Percentiles rank a stretch among this genome's conserved stretches.
Conservation (phyloP, 1,140 invertebrate species). For the Drosophila bifasciata region DNA sequence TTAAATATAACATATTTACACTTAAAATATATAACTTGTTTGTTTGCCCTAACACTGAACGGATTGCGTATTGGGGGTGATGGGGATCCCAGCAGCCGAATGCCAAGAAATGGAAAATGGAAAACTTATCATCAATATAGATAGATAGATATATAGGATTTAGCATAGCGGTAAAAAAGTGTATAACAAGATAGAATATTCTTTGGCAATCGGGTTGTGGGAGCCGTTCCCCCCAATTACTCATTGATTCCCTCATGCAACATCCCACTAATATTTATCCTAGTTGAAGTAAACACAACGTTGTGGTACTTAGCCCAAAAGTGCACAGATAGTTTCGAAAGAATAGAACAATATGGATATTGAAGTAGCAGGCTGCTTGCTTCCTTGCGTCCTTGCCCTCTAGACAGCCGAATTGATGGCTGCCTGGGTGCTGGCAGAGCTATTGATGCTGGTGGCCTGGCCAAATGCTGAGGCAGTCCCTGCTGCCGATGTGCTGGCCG, state of each 20-base stretch:
- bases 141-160: too few species aligned
- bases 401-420: constrained; percentile 82
- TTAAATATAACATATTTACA: constrained; percentile 75
- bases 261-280: constrained; percentile 47
- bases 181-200: neutral
- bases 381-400: neutral
- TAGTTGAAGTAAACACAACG: constrained; percentile 55
- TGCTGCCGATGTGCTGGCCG: constrained; percentile 60
- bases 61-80: too few species aligned
- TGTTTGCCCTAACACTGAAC: too few species aligned
- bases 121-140: too few species aligned
- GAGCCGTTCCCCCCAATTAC: constrained; percentile 11
- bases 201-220: neutral
- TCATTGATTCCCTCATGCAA: constrained; percentile 14
- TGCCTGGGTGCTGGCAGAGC: constrained; percentile 56
- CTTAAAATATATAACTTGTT: constrained; percentile 32
- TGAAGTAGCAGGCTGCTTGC: neutral
- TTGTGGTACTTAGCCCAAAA: constrained; percentile 48
- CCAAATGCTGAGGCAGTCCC: constrained; percentile 66
- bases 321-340: constrained; percentile 50
- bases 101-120: too few species aligned
- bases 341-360: constrained; percentile 42
- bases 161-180: too few species aligned
- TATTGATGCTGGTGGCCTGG: constrained; percentile 58
- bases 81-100: too few species aligned